Base-by-base conservation (phyloP, 2,797 vertebrate species). In the Potorous gilbertii region DNA sequence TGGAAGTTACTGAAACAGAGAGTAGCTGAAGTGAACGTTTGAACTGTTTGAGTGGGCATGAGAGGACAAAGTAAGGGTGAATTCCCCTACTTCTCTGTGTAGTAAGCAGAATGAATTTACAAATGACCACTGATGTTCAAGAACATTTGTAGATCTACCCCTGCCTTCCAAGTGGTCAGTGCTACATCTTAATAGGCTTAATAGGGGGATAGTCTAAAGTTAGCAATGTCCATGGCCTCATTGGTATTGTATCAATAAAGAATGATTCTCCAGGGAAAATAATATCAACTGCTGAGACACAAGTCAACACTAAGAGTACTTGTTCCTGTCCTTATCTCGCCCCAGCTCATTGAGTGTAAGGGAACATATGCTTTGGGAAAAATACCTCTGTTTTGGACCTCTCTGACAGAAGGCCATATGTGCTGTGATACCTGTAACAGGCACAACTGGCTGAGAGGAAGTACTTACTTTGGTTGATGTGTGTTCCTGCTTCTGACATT, bases 381-480 rank as follows among this genome's bases (percentile, higher is more conserved):
- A 93, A 96, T 94, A 91, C 81, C 62, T 56, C 89, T 56, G 55
- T 55, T 18, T 94, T 94, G 52, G 14, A 62, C 94, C 95, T 96
- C 96, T 90, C 89, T 92, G 87, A 95, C 89, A 93, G 90, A 95
- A 96, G 96, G 56, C 95, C 91, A 24, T 93, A 90, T n/a, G 92
- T 0, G 0, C 95, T 94, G 90, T 92, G 81, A 0, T 1, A 12
- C 54, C 52, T 74, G 92, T 0, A 0, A 92, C 54, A 92, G 90
- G 90, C 0, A 0, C 94, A 93, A 52, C 56, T 46, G 0, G 0
- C n/a, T 34, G 74, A 46, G 40, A 50, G 74, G 40, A 50, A 87
- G 31, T 87, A 50, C 21, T 50, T 8, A 50, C 50, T 0, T 4
- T 29, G 95, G 56, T 95, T 87, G 40, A 50, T 56, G n/a, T 97